Base-by-base conservation (phyloP, 2,797 vertebrate species). In the Centroberyx gerrardi region DNA sequence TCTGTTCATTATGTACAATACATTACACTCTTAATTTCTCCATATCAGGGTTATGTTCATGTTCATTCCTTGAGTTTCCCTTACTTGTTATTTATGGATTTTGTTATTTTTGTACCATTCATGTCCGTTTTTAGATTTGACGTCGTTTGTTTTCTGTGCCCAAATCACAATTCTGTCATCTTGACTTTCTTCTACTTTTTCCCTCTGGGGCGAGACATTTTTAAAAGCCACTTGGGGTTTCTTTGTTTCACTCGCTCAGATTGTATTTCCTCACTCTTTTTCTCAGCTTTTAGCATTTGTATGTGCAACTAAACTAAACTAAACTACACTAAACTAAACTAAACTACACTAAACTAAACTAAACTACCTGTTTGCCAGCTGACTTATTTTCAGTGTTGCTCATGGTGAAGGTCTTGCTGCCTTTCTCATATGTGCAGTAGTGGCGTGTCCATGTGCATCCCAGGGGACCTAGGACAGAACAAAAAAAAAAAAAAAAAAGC, bases 351-450 rank as follows among this genome's bases (percentile, higher is more conserved):
- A 31, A 42, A 18, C 3, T 10, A 27, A 14, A 63, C 15, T 22
- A 60, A 61, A 33, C 29, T 90, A 99, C 98, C 96, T 98, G 96
- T 93, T 99, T 99, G 68, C 95, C 96, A 48, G 95, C 91, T 49
- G 97, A 97, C 83, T 99, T 99, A 82, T 94, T 94, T 89, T 99
- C 98, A n/a, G 96, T 95, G 93, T 95, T 95, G 83, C 96, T 97
- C 98, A 99, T 99, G 40, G 95, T 95, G 80, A 99, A 99, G 42
- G 96, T 96, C 89, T 98, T 99, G 90, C 94, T 97, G 87, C 96
- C 95, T 90, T 98, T 99, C 77, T 99, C 97, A 0, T 99, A 99
- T 0, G 96, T 98, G 90, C 98, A 99, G 90, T 99, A 99, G 92
- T 99, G 97, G 73, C 98, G 97, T 13, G 94, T 94, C 98, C 98